Conservation (phyloP, 2,888 invertebrate species). For the Rotaria socialis region DNA sequence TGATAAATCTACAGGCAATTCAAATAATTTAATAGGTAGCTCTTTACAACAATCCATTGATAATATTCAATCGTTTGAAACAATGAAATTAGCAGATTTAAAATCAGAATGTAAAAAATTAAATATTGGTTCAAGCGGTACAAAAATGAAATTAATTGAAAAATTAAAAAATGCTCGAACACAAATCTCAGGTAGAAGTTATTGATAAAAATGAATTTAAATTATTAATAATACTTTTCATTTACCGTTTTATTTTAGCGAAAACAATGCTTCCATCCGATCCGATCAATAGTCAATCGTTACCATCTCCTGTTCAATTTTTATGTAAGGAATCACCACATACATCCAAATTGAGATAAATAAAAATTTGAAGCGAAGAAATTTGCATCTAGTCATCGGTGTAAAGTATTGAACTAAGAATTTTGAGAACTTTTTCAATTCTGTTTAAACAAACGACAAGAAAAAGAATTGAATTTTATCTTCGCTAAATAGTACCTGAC, state of each 20-base stretch:
- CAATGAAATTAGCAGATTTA: constrained; percentile 11
- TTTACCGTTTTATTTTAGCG: background rate
- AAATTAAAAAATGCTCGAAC: constrained; percentile 1
- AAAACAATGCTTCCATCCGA: background rate
- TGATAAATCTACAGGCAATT: background rate
- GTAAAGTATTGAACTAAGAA: no score
- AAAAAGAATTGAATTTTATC: no score
- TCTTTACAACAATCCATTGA: background rate
- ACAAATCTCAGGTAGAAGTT: background rate
- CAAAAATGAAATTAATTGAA: background rate
- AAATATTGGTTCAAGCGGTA: background rate
- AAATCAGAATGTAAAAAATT: constrained; percentile 1
- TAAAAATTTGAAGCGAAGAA: no score
- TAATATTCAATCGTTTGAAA: background rate
- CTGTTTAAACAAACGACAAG: no score
- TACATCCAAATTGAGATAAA: no score
- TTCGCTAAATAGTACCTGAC: no score
- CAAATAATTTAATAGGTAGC: background rate
- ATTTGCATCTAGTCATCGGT: no score
- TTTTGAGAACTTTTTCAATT: no score
- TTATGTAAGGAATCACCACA: background rate
- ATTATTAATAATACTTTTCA: no score
- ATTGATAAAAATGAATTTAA: no score
- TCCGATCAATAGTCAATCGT: background rate
- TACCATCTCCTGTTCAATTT: background rate